Percentiles rank a stretch among this genome's conserved stretches.
These are phyloP conservation scores for Lochmaea capreae DNA, from an alignment of 2,888 invertebrate genomes.

Conservation along the genomic window DNA sequence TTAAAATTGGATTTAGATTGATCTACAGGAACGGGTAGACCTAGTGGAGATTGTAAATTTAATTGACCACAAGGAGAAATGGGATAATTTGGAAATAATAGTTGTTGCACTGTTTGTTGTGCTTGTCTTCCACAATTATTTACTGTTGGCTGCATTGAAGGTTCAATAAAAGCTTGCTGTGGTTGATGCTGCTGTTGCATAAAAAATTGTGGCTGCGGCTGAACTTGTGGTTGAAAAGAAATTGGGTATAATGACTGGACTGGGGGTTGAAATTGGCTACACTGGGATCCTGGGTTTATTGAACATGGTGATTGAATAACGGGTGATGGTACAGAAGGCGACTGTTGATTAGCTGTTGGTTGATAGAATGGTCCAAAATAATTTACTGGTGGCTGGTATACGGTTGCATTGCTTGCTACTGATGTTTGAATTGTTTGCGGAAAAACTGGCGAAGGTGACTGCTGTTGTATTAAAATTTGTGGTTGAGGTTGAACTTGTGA, in stretches of 20 bases:
- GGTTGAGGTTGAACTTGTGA: neutral
- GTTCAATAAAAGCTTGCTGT: neutral
- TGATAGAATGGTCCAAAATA: neutral
- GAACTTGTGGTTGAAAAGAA: neutral
- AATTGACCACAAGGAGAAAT: neutral
- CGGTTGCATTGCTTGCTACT: neutral
- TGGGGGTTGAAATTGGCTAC: neutral
- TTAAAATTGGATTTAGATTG: neutral
- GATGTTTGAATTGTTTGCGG: too few species aligned
- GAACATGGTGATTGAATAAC: neutral
- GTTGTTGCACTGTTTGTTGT: neutral
- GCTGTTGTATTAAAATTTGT: neutral
- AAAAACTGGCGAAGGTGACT: neutral
- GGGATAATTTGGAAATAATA: neutral
- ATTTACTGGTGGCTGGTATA: neutral
- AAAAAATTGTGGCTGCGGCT: neutral
- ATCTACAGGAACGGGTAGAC: neutral
- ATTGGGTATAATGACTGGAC: neutral
- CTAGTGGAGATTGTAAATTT: neutral
- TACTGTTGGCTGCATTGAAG: neutral
- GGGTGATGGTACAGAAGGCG: neutral
- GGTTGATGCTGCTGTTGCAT: neutral
- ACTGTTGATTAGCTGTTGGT: neutral
- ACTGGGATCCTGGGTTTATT: neutral
- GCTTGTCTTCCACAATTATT: neutral